Conservation (phyloP, 2,113 vertebrate species). For the Triplophysa dalaica region DNA sequence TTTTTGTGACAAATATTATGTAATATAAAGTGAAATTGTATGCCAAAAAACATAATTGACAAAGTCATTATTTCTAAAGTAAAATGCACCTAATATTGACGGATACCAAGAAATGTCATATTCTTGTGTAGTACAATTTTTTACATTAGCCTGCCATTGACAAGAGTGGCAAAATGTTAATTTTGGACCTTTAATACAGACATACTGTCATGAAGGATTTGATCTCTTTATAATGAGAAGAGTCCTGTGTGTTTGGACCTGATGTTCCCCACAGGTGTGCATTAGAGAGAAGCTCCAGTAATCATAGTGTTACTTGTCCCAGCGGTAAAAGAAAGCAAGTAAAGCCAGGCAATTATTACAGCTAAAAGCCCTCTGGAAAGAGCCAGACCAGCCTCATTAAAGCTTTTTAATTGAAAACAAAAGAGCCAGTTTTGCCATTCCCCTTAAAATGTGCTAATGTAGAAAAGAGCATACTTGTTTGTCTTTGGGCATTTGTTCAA, state of each 20-base stretch:
- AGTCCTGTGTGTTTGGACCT: conserved; percentile 39
- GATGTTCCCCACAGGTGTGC: conserved; percentile 36
- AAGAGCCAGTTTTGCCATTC: conserved; percentile 20
- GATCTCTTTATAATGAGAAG: conserved; percentile 11
- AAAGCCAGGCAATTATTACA: conserved; percentile 45
- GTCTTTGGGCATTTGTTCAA: conserved; percentile 33
- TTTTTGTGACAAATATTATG: no score
- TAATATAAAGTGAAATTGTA: not conserved
- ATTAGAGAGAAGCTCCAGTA: conserved; percentile 42
- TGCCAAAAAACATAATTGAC: not conserved
- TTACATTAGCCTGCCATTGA: no score
- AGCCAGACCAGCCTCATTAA: conserved; percentile 38
- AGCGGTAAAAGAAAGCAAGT: conserved; percentile 25
- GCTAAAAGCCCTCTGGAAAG: conserved; percentile 45
- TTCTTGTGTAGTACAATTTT: no score
- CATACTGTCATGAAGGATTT: conserved; percentile 15
- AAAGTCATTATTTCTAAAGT: no score
- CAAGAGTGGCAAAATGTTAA: no score
- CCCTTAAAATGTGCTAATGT: conserved; percentile 25
- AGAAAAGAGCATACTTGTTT: conserved; percentile 17
- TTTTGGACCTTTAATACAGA: not conserved
- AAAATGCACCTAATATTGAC: no score
- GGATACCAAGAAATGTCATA: no score
- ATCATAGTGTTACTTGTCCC: conserved; percentile 45
- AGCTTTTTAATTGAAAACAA: conserved; percentile 46